Conservation (phyloP, 2,797 vertebrate genomes). For the Gorsachius magnificus region DNA sequence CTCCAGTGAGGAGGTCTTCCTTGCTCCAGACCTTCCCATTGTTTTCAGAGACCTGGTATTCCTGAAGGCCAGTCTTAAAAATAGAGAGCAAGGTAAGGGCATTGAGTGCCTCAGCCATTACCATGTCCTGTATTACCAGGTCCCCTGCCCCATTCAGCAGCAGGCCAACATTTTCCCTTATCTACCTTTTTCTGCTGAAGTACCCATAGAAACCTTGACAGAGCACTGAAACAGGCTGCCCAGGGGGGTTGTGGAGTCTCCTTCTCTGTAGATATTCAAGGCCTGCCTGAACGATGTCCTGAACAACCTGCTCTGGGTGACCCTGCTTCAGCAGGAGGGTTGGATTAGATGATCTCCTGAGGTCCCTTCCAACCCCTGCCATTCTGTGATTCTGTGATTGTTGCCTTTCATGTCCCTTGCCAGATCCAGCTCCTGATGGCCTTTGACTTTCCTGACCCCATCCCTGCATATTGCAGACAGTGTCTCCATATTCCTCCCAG, state of each 20-base stretch:
- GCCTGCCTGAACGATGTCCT: no score
- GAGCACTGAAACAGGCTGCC: no score
- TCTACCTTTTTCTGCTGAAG: background rate
- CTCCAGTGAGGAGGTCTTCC: background rate
- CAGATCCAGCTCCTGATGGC: background rate
- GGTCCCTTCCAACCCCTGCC: no score
- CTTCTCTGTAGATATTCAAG: no score
- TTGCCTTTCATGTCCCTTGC: background rate
- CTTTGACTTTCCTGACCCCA: background rate
- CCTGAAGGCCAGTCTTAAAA: background rate
- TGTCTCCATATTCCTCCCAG: background rate
- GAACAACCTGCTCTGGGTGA: no score
- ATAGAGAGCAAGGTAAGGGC: background rate
- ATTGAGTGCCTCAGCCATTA: background rate
- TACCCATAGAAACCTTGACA: background rate
- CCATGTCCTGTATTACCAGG: background rate
- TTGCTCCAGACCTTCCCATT: background rate
- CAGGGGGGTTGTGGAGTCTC: no score
- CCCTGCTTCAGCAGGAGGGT: no score
- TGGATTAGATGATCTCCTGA: no score
- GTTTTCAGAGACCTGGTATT: background rate
- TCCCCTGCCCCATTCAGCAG: background rate
- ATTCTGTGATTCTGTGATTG: background rate
- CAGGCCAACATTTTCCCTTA: background rate
- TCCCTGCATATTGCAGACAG: background rate